These are phyloP conservation scores for Podilymbus podiceps DNA, from an alignment of 2,113 vertebrate species.

Conservation along the genomic window DNA sequence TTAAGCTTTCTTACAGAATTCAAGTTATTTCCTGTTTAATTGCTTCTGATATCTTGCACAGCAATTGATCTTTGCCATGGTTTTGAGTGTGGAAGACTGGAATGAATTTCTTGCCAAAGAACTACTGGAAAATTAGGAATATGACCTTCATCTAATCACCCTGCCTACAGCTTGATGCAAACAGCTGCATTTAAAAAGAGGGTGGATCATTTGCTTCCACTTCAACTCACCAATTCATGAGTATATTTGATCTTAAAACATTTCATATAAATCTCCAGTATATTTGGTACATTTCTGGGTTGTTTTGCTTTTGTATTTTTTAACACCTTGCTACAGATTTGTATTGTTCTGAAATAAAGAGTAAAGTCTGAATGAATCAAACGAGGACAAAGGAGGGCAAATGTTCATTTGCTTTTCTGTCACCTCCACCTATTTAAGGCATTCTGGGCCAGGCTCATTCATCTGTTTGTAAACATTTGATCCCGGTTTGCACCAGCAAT, in stretches of 20 bases:
- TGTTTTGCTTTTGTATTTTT: background rate
- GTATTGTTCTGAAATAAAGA: background rate
- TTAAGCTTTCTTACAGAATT: background rate
- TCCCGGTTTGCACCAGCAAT: background rate
- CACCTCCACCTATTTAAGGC: background rate
- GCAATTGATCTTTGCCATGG: background rate
- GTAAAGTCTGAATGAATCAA: background rate
- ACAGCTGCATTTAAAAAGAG: background rate
- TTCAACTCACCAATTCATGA: background rate
- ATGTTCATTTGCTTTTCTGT: background rate
- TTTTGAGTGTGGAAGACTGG: background rate
- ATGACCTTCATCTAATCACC: background rate
- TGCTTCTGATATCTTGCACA: background rate
- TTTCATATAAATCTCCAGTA: background rate
- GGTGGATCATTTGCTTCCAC: background rate
- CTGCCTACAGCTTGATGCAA: background rate
- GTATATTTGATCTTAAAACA: background rate
- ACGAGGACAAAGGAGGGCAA: background rate
- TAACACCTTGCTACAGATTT: background rate
- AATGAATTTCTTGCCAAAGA: background rate
- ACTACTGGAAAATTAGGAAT: background rate
- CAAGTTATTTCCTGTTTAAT: background rate
- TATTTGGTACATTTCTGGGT: background rate
- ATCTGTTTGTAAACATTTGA: background rate
- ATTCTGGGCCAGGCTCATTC: background rate